Conservation (phyloP, 2,888 invertebrate genomes). For the Stenolophus ochropezus region DNA sequence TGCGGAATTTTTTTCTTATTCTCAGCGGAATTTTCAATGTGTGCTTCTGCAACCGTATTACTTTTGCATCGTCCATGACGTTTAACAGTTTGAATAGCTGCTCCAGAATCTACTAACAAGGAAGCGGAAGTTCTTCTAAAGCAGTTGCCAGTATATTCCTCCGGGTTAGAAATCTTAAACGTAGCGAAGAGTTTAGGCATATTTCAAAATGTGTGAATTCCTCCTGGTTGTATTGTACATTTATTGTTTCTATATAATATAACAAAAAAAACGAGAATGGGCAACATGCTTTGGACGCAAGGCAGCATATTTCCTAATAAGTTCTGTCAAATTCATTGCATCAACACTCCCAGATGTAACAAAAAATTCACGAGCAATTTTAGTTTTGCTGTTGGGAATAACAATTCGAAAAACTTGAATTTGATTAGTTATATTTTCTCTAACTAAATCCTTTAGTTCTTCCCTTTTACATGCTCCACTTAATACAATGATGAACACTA, state of each 20-base stretch:
- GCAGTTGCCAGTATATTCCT: slow-evolving; percentile 63
- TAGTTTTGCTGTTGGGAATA: slow-evolving; percentile 8
- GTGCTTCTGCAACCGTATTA: not conserved
- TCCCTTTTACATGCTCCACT: not conserved
- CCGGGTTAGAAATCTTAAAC: too few species aligned
- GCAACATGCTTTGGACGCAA: slow-evolving; percentile 35
- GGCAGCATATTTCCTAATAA: slow-evolving; percentile 42
- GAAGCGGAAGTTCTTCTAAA: too few species aligned
- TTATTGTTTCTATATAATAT: slow-evolving; percentile 61
- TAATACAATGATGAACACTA: not conserved
- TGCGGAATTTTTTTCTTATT: too few species aligned
- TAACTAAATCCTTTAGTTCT: not conserved
- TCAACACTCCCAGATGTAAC: slow-evolving; percentile 12
- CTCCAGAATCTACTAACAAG: too few species aligned
- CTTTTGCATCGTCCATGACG: too few species aligned
- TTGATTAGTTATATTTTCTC: not conserved
- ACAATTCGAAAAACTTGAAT: not conserved
- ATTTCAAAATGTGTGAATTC: slow-evolving; percentile 62
- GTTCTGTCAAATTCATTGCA: too few species aligned
- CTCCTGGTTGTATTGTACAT: slow-evolving; percentile 62
- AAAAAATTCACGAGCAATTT: slow-evolving; percentile 13
- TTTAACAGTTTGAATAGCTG: too few species aligned
- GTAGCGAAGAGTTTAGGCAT: slow-evolving; percentile 63
- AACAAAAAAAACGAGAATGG: slow-evolving; percentile 61
- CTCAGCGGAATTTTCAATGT: not conserved